Percentiles rank a stretch among this genome's conserved stretches.
phyloP scores from a whole-genome alignment of 30 jellyfish, hydroid and myxozoan genomes.

The Hydractinia echinata region DNA sequence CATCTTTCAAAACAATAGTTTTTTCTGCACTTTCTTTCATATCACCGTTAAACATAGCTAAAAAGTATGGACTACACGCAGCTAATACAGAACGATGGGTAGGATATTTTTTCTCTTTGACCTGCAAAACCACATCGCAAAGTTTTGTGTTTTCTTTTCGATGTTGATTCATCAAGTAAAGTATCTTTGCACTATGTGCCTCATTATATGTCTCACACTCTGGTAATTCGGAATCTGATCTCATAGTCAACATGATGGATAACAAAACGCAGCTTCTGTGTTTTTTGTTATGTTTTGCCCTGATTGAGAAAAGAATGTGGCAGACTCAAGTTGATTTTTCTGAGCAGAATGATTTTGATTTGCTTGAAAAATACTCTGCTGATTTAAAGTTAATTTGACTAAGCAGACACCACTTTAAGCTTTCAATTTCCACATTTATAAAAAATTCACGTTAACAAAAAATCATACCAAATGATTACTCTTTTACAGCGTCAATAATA shows the following conservation, averaged over 20 bases:
- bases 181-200: slow-evolving; percentile 62
- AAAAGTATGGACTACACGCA: slow-evolving; percentile 93
- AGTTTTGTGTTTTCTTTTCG: slow-evolving; percentile 71
- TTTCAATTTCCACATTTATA: too few relatives aligned
- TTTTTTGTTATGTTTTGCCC: too few relatives aligned
- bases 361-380: too few relatives aligned
- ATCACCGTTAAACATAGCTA: slow-evolving; percentile 93
- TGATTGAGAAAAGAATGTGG: too few relatives aligned
- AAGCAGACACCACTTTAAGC: too few relatives aligned
- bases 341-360: too few relatives aligned
- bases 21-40: slow-evolving; percentile 78
- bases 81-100: slow-evolving; percentile 97
- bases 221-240: slow-evolving; percentile 55
- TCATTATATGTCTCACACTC: slow-evolving; percentile 32
- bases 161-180: slow-evolving; percentile 65
- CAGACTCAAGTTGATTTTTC: too few relatives aligned
- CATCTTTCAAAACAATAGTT: slow-evolving; percentile 63
- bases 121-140: slow-evolving; percentile 80
- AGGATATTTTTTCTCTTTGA: slow-evolving; percentile 44
- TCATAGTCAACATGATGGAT: slow-evolving; percentile 54
- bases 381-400: too few relatives aligned
- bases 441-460: too few relatives aligned
- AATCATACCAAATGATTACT: too few relatives aligned
- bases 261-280: too few relatives aligned
- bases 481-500: too few relatives aligned